Base-by-base conservation (phyloP, 2,797 vertebrate genomes). In the Mallotus villosus region DNA sequence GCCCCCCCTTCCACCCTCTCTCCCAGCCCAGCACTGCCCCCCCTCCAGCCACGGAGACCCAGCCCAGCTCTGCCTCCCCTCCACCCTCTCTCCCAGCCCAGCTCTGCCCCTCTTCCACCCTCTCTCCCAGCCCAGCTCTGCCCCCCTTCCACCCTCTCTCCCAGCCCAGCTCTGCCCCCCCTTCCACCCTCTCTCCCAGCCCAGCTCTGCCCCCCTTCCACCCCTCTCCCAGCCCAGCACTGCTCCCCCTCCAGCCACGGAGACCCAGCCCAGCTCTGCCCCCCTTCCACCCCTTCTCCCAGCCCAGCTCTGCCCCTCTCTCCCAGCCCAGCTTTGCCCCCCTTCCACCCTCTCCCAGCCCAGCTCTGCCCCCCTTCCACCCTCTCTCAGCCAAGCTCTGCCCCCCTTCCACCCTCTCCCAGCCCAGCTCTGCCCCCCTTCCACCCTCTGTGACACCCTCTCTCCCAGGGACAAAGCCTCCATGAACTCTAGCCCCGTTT, bases 241-340 rank as follows among this genome's bases (percentile, higher is more conserved):
- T 72, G 61, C 29, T 74, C 51, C 72, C 4, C 49, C 12, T 22
- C 55, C 55, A 5, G 5, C 32, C 32, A n/a, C n/a, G 25, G 73
- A 41, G 73, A 72, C 75, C 2, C 78, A 32, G 73, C 49, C 19
- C 65, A 16, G 66, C 60, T 71, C 70, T 72, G 61, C 29, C 75
- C 51, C 72, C 4, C 49, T 14, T 22, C 55, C 55, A 5, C 32
- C 32, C 32, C 7, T 5, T n/a, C 16, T 51, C 41, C 25, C 27
- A 27, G 27, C n/a, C n/a, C n/a, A n/a, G n/a, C n/a, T n/a, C n/a
- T n/a, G n/a, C n/a, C n/a, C n/a, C n/a, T n/a, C n/a, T n/a, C n/a
- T n/a, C n/a, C n/a, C 27, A 27, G 27, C 27, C 27, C 16, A 25
- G n/a, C 14, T 46, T 22, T 51, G 37, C 63, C 17, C 17, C 21